Conservation (phyloP, 2,113 vertebrate species). For the Machaerirhynchus nigripectus region DNA sequence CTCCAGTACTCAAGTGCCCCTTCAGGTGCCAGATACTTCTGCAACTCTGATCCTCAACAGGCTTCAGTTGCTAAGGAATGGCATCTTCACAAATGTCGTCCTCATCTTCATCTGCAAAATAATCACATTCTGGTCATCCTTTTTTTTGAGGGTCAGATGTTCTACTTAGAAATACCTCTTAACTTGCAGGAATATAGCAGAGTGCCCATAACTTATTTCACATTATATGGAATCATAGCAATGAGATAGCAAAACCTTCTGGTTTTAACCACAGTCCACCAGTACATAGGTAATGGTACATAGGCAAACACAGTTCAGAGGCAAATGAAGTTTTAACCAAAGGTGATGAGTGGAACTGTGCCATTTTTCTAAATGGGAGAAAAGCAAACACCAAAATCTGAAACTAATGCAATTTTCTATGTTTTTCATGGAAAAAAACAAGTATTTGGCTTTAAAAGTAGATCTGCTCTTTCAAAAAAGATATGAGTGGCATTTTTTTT, state of each 20-base stretch:
- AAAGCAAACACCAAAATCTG: neutral
- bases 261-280: neutral
- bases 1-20: neutral
- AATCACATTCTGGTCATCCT: neutral
- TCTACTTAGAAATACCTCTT: neutral
- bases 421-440: neutral
- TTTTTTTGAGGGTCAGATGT: neutral
- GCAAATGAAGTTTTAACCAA: neutral
- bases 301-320: neutral
- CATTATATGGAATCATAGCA: neutral
- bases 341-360: neutral
- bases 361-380: neutral
- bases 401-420: neutral
- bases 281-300: neutral
- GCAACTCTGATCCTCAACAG: neutral
- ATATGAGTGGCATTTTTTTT: neutral
- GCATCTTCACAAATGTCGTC: neutral
- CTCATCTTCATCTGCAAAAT: neutral
- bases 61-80: neutral
- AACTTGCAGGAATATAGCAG: neutral
- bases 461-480: neutral
- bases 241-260: neutral
- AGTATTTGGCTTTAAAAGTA: neutral
- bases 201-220: neutral
- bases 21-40: neutral